Conservation (phyloP, 2,113 vertebrate species). For the Crotalus helleri region DNA sequence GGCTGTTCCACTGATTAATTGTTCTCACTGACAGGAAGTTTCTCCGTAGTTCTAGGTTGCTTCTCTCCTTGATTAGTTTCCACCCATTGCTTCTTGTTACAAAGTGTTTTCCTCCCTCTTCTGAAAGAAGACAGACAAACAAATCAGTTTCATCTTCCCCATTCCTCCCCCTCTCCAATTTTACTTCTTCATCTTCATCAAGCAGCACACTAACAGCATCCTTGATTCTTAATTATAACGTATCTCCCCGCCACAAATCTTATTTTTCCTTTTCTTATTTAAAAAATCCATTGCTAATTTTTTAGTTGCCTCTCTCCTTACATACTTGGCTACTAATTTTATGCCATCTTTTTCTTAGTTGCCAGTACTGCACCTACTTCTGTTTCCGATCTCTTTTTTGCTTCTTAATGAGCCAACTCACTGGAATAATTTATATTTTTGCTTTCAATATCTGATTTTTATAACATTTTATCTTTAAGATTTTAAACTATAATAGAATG, state of each 20-base stretch:
- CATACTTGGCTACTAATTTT: background rate
- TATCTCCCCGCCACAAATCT: background rate
- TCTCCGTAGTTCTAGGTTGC: no score
- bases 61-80: no score
- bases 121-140: background rate
- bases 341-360: background rate
- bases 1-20: no score
- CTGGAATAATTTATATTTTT: background rate
- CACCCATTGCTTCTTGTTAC: background rate
- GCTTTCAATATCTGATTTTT: background rate
- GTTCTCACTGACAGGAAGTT: no score
- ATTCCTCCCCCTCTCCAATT: background rate
- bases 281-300: background rate
- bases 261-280: background rate
- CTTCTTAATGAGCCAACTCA: background rate
- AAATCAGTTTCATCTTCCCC: background rate
- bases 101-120: background rate
- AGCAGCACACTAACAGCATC: background rate
- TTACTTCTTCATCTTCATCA: background rate
- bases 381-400: background rate
- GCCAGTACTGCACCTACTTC: background rate
- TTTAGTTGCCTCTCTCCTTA: background rate
- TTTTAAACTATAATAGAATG: background rate
- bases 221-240: background rate
- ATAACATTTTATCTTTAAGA: background rate